Evolutionary conservation across 1,140 invertebrate genomes (phyloP), one percentile per base, ranked within the genome.

Genomic region (Leptinotarsa defecta): DNA sequence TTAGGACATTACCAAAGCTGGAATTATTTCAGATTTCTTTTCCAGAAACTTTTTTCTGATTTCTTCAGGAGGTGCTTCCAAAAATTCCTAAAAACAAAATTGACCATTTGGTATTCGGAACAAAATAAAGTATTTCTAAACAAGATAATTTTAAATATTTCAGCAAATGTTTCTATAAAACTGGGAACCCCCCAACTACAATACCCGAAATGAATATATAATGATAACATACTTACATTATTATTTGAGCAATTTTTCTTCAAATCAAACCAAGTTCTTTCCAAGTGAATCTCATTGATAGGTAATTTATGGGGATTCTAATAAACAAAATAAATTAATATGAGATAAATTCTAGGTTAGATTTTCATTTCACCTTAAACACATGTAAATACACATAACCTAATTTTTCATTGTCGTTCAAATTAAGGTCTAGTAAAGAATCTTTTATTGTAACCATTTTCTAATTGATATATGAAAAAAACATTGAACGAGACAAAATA

Each of bases 301-400:
- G 83, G 81, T 68, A 81, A 67, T 69, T 84, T 84, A 75, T 74
- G 75, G 22, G 82, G 82, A 74, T 84, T 84, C 82, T 84, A 57
- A 43, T 15, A 13, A 71, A 71, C 77, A 81, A 64, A 78, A 72
- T 69, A 74, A 63, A 67, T 20, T 43, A 43, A 65, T 65, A 24
- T 22, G 17, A 65, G 64, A 15, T 6, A n/a, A 65, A 65, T 65
- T 22, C 20, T 13, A 65, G 27, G 64, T 24, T 65, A 65, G 64
- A 22, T 65, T 65, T 24, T 65, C 17, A 15, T 15, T 20, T 70
- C 48, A 70, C 68, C 68, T 70, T 70, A 1, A 70, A 70, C 8
- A 70, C 68, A 49, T 70, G 3, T 48, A 70, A 19, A 22, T 49
- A 70, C 6, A 17, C 48, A 49, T n/a, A 70, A 20, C 15, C 2